These are phyloP conservation scores for Nesospiza acunhae DNA, from an alignment of 2,113 vertebrate species.

Conservation along the genomic window DNA sequence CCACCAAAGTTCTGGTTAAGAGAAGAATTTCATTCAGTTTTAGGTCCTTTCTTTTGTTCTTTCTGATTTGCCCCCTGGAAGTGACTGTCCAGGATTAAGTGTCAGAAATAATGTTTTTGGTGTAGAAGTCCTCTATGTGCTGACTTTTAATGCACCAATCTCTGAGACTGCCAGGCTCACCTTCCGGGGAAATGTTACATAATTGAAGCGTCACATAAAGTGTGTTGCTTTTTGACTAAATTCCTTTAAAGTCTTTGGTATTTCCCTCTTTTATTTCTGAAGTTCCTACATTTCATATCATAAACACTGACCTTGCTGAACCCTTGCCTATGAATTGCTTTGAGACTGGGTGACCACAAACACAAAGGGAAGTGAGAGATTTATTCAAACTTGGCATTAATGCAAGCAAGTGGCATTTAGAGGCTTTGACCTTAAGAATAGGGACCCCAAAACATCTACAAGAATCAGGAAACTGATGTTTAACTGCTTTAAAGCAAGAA, in stretches of 20 bases:
- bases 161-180: background rate
- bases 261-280: slow-evolving; percentile 29
- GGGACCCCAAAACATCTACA: background rate
- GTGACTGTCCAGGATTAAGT: background rate
- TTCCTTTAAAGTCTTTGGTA: background rate
- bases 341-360: background rate
- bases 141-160: background rate
- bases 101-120: background rate
- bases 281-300: background rate
- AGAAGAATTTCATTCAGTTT: background rate
- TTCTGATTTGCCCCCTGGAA: background rate
- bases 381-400: background rate
- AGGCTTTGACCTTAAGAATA: background rate
- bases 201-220: background rate
- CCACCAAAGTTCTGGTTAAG: background rate
- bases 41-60: background rate
- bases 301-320: slow-evolving; percentile 28
- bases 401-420: background rate
- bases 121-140: background rate
- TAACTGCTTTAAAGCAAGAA: background rate
- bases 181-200: background rate
- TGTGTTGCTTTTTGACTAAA: background rate
- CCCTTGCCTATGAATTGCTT: background rate
- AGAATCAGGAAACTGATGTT: background rate
- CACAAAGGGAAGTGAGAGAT: background rate